phyloP scores from a whole-genome alignment of 2,888 invertebrate species.

The Colletes collaris region DNA sequence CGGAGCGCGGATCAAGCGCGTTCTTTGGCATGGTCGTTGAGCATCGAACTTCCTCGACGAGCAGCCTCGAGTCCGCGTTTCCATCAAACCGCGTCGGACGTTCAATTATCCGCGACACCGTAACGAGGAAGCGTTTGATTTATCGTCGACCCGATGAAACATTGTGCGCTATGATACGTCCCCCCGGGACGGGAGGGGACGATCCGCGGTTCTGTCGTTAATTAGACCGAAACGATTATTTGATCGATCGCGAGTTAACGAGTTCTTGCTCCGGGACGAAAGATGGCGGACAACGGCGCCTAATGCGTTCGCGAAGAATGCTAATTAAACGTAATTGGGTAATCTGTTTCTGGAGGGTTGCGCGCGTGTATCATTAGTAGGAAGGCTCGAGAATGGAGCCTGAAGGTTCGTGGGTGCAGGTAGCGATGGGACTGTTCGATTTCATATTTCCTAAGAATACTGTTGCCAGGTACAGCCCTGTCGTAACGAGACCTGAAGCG shows the following conservation, averaged over 20 bases:
- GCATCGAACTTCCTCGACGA: conserved; percentile 18
- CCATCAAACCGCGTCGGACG: conserved; percentile 44
- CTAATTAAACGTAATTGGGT: conserved; percentile 48
- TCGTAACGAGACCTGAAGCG: no score
- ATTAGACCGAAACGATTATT: conserved; percentile 59
- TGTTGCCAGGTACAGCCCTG: no score
- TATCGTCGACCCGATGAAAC: conserved; percentile 47
- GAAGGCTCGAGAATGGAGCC: background rate
- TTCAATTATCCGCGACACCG: conserved; percentile 62
- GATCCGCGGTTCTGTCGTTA: conserved; percentile 36
- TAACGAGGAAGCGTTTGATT: conserved; percentile 60
- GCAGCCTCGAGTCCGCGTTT: conserved; percentile 30
- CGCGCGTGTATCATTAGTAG: background rate
- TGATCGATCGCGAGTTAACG: conserved; percentile 52
- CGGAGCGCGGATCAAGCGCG: conserved; percentile 27
- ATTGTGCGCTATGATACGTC: conserved; percentile 35
- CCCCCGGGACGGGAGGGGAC: background rate
- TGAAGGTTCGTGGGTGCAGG: background rate
- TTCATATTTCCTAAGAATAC: no score
- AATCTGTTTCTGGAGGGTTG: conserved; percentile 11
- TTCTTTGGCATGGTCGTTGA: conserved; percentile 8
- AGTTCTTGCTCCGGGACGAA: conserved; percentile 23
- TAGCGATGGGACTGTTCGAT: no score
- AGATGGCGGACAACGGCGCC: background rate
- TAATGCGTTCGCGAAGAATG: conserved; percentile 29